Base-by-base conservation (phyloP, 1,140 invertebrate genomes). In the Uloborus diversus region DNA sequence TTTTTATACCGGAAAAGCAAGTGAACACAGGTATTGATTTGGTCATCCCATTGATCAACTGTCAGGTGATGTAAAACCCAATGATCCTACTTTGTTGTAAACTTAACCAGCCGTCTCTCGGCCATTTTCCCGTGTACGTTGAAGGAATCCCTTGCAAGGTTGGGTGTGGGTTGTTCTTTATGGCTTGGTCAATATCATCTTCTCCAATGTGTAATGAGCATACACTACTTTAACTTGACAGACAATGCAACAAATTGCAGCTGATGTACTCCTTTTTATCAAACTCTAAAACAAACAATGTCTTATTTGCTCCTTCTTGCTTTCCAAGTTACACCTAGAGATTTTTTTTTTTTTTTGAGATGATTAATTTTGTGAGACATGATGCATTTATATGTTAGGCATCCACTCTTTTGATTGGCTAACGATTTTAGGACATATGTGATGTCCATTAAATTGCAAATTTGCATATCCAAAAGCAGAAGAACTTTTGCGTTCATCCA, bases 1-100 rank as follows among this genome's bases (percentile, higher is more conserved):
- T 51, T 11, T 51, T 51, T n/a, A n/a, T n/a, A n/a, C n/a, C n/a
- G 49, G 13, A 51, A 13, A 13, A 13, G 49, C 49, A 51, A 51
- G n/a, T 4, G 20, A 51, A 51, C 49, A 51, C 49, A 51, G 5
- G 49, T 51, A 20, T 11, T n/a, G 49, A 51, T 51, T 51, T 20
- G 49, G 49, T 51, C 49, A 51, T 51, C n/a, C 49, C 49, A n/a
- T 51, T 51, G 49, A 51, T 51, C 20, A 51, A 4, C 49, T 51
- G 7, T 51, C 49, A 51, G 49, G 49, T 51, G 13, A 51, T 51
- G 49, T 51, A 20, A 20, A 13, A 51, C 49, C n/a, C 49, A 51
- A 51, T 20, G 4, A 51, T 51, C n/a, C 7, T n/a, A 51, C 4
- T 51, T 51, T 51, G 13, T 51, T 4, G 7, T 51, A 42, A 51